Percentiles rank a stretch among this genome's conserved stretches.
These are phyloP conservation scores for Tholera decimalis DNA, from an alignment of 2,888 invertebrate species.

Conservation along the genomic window DNA sequence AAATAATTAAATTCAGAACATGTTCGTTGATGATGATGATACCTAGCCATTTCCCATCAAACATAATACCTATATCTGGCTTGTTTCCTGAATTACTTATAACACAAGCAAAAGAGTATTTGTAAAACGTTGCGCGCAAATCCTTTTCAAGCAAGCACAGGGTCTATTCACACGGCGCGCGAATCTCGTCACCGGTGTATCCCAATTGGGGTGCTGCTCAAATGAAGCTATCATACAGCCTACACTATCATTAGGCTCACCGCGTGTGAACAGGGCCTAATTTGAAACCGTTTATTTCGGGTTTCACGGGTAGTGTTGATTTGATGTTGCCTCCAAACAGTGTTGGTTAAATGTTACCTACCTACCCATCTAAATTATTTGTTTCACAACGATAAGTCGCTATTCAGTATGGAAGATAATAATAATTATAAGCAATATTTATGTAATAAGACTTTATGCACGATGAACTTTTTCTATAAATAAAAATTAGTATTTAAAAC, in stretches of 20 bases:
- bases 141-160: neutral
- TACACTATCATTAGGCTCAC: slow-evolving; percentile 19
- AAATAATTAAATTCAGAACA: too few species aligned
- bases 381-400: too few species aligned
- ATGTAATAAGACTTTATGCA: too few species aligned
- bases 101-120: slow-evolving; percentile 2
- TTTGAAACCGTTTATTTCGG: slow-evolving; percentile 28
- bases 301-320: neutral
- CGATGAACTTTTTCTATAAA: too few species aligned
- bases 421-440: too few species aligned
- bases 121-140: slow-evolving; percentile 1
- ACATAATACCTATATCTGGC: neutral
- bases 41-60: too few species aligned
- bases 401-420: neutral
- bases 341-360: too few species aligned
- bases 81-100: neutral
- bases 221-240: slow-evolving; percentile 29
- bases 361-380: neutral
- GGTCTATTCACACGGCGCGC: neutral
- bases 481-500: too few species aligned
- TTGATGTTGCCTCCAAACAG: neutral
- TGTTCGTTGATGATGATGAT: too few species aligned
- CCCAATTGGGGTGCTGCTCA: slow-evolving; percentile 16
- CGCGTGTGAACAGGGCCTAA: slow-evolving; percentile 38
- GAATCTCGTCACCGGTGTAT: slow-evolving; percentile 27